phyloP scores from a whole-genome alignment of 2,888 invertebrate genomes.

The Eupithecia pulchellata region DNA sequence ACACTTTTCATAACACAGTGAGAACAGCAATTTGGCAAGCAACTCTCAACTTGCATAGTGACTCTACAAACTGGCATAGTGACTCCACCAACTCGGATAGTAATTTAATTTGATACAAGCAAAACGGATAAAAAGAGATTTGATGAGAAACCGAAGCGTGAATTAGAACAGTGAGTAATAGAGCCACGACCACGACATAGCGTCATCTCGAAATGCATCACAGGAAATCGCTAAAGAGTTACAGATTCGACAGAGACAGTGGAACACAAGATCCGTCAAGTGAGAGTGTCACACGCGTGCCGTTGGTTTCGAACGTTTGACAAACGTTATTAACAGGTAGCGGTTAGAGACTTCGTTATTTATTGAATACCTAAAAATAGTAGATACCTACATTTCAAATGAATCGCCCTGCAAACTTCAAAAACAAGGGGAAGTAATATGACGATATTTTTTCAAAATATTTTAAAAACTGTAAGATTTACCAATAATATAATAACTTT shows the following conservation, averaged over 20 bases:
- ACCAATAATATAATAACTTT: too few species aligned
- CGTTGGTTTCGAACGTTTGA: too few species aligned
- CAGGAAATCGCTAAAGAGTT: slow-evolving; percentile 68
- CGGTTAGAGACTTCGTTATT: too few species aligned
- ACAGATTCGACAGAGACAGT: slow-evolving; percentile 47
- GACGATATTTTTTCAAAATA: too few species aligned
- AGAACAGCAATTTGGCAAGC: not conserved
- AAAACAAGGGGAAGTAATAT: too few species aligned
- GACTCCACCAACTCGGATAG: slow-evolving; percentile 10
- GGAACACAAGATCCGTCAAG: too few species aligned
- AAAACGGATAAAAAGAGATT: slow-evolving; percentile 15
- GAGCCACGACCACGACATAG: slow-evolving; percentile 31
- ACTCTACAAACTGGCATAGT: not conserved
- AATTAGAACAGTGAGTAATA: slow-evolving; percentile 60
- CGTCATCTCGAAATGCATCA: slow-evolving; percentile 35
- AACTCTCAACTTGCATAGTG: not conserved
- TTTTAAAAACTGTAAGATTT: too few species aligned
- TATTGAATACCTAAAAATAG: too few species aligned
- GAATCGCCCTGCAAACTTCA: too few species aligned
- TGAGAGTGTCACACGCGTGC: too few species aligned
- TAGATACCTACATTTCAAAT: too few species aligned
- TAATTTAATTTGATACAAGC: slow-evolving; percentile 35
- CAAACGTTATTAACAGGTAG: too few species aligned
- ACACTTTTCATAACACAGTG: slow-evolving; percentile 8
- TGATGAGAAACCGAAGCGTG: slow-evolving; percentile 49